Evolutionary conservation across 2,888 invertebrate genomes (phyloP).

Genomic region (Petrolisthes manimaculis): DNA sequence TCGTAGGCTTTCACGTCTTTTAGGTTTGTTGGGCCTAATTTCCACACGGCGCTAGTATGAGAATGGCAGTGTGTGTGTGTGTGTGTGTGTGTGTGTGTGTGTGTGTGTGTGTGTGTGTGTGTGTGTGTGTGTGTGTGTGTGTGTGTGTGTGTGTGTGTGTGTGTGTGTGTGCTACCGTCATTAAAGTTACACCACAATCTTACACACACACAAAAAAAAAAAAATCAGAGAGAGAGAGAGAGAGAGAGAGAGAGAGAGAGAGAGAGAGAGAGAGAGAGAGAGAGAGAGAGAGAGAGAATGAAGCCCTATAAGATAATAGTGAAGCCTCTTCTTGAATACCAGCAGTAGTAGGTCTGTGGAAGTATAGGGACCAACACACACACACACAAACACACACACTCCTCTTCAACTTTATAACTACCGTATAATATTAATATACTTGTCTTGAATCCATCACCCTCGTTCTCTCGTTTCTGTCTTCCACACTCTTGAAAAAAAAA

Average conservation of each 20-base stretch:
- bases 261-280: background rate
- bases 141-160: background rate
- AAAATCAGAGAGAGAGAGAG: background rate
- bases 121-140: constrained; percentile 1
- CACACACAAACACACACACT: no score
- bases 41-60: no score
- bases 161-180: background rate
- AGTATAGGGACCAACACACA: no score
- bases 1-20: background rate
- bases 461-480: no score
- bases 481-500: background rate
- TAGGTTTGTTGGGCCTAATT: background rate
- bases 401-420: no score
- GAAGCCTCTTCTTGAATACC: no score
- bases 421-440: no score
- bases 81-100: constrained; percentile 1
- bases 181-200: background rate
- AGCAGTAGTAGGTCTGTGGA: no score
- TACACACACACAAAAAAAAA: background rate
- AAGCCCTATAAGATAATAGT: no score
- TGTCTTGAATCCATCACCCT: no score
- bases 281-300: background rate
- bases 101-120: constrained; percentile 1
- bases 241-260: background rate
- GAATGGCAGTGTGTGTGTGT: constrained; percentile 1